Evolutionary conservation across 2,888 invertebrate species (phyloP), one percentile per base, ranked within the genome.

Genomic region (Catocala nupta): DNA sequence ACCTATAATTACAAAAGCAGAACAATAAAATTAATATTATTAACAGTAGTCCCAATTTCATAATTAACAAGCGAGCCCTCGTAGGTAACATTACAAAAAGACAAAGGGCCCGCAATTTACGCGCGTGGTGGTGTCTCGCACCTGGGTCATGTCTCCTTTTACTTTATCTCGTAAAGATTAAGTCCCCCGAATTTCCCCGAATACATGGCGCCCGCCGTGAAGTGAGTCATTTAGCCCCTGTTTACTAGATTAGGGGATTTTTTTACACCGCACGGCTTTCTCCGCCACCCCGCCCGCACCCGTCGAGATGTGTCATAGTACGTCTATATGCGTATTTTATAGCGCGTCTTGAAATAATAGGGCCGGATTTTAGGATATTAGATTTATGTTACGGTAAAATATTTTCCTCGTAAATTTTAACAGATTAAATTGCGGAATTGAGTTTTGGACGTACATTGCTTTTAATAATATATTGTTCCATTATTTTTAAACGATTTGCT

Each of bases 181-280:
- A 93, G 93, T 93, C 88, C 90, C 90, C 89, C 81, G 84, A 89
- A 90, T 88, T 86, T 87, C 81, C 83, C 81, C 86, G 84, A 83
- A 89, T 84, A 87, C 89, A 87, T 86, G 86, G 87, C 87, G 80
- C 87, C 91, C 86, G 86, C 86, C 82, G 89, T 85, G 90, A 89
- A 93, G 92, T 93, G 92, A 93, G 92, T 91, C 93, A 93, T 94
- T 93, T 92, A 88, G 87, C 88, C 91, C 90, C 90, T 92, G 93
- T 93, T 94, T 93, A 93, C 92, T 91, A 92, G 91, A 93, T 93
- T 93, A 92, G 89, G 92, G 92, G 90, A 88, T 93, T 93, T 91
- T 87, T 93, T 91, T 91, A 91, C 87, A 89, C 87, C 89, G 83
- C 90, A 89, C 88, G 85, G 89, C 89, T 90, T 89, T 90, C 87